Evolutionary conservation across 2,113 vertebrate genomes (phyloP), one percentile per base, ranked within the genome.

Genomic region (Columba livia): DNA sequence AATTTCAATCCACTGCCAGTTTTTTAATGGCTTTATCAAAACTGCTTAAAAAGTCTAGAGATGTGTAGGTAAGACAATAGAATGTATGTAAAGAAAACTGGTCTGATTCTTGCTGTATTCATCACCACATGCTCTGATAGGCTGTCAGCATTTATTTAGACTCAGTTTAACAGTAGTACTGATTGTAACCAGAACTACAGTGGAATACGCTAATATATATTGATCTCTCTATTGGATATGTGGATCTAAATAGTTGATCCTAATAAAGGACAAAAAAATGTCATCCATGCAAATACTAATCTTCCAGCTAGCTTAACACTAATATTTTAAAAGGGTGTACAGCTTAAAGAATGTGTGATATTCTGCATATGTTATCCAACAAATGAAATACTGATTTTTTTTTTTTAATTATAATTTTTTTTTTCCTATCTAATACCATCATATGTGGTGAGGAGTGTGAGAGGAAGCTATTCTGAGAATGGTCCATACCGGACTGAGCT

Each of bases 1-100:
- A 77, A 88, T 94, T 96, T 91, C 65, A 89, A 93, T 92, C 86
- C 89, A 61, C 84, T 47, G 44, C 44, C 44, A 47, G 44, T 14
- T 6, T 67, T 70, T 82, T 88, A 61, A 69, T 79, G 42, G 79
- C 50, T 94, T 89, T 82, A 78, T 81, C 47, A 61, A 91, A 92
- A 82, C 66, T 70, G 58, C 74, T 88, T 51, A 53, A 81, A 87
- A 96, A 89, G 79, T 47, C n/a, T 73, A 62, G 75, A 90, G 75
- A 34, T 57, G 29, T 15, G 1, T 42, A 48, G 62, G 51, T 54
- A 80, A 93, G 74, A 54, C 86, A 78, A 57, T 79, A 8, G 72
- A 61, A 74, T 71, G 5, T 74, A 34, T 71, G 53, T 90, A 48
- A 85, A 75, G 71, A 75, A 86, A 79, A 65, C 66, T 86, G 42